phyloP scores from a whole-genome alignment of 1,140 invertebrate genomes.

The Glossosoma conforme region DNA sequence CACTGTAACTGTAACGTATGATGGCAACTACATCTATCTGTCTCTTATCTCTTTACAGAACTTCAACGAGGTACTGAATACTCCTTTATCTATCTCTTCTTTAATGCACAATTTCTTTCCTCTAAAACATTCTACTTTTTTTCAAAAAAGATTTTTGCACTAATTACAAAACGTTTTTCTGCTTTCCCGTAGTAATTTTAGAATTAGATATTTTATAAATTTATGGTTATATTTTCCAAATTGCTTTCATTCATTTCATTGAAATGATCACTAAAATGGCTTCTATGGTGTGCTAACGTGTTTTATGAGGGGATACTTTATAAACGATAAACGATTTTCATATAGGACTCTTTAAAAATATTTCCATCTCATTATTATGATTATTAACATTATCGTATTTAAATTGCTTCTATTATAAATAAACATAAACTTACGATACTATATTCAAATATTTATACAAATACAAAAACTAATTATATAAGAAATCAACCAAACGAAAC shows the following conservation, averaged over 20 bases:
- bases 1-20: slow-evolving; percentile 23
- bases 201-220: too few relatives aligned
- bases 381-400: not conserved
- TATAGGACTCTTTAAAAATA: too few relatives aligned
- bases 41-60: slow-evolving; percentile 32
- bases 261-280: too few relatives aligned
- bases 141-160: not conserved
- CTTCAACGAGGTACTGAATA: slow-evolving; percentile 30
- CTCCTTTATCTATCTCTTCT: slow-evolving; percentile 16
- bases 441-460: too few relatives aligned
- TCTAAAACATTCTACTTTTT: not conserved
- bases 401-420: not conserved
- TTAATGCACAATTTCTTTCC: slow-evolving; percentile 16
- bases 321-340: too few relatives aligned
- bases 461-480: too few relatives aligned
- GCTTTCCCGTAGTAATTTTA: not conserved
- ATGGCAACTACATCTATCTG: slow-evolving; percentile 29
- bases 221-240: too few relatives aligned
- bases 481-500: too few relatives aligned
- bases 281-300: too few relatives aligned
- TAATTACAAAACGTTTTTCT: slow-evolving; percentile 1
- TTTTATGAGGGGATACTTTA: too few relatives aligned
- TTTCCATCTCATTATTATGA: too few relatives aligned
- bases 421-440: not conserved
- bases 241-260: too few relatives aligned